phyloP scores from a whole-genome alignment of 2,888 invertebrate species.

The Scrobipalpa costella region DNA sequence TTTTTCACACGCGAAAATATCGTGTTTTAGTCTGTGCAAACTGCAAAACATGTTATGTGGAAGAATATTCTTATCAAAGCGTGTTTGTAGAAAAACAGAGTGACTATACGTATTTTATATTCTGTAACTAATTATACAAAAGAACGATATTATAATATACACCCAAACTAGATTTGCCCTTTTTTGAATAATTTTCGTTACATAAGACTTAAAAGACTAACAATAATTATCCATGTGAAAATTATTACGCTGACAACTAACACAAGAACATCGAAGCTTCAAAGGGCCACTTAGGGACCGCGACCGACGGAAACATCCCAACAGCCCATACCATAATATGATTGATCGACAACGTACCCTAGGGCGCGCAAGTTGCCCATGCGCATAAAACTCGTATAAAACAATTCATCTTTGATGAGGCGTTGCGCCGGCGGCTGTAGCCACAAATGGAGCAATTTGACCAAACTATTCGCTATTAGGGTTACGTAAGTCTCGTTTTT shows the following conservation, averaged over 20 bases:
- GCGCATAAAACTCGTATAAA: not conserved
- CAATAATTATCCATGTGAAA: not conserved
- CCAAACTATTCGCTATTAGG: not conserved
- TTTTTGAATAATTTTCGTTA: not conserved
- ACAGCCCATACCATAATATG: no score
- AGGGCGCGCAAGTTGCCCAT: not conserved
- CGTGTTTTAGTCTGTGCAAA: not conserved
- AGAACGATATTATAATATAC: no score
- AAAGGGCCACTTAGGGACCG: constrained; percentile 16
- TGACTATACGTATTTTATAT: not conserved
- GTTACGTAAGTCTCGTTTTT: constrained; percentile 41
- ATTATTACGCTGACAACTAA: not conserved
- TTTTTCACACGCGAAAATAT: constrained; percentile 4
- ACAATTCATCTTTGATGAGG: constrained; percentile 6
- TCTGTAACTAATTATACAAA: no score
- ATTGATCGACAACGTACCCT: constrained; percentile 16
- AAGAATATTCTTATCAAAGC: not conserved
- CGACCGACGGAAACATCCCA: constrained; percentile 8
- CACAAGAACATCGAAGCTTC: not conserved
- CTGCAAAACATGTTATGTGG: not conserved
- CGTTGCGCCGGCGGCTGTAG: constrained; percentile 4
- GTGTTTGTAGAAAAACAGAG: not conserved
- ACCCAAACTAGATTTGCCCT: no score
- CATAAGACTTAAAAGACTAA: no score
- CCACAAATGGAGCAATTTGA: constrained; percentile 20